Evolutionary conservation across 2,888 invertebrate species (phyloP), one percentile per base, ranked within the genome.

Genomic region (Lathronympha strigana): DNA sequence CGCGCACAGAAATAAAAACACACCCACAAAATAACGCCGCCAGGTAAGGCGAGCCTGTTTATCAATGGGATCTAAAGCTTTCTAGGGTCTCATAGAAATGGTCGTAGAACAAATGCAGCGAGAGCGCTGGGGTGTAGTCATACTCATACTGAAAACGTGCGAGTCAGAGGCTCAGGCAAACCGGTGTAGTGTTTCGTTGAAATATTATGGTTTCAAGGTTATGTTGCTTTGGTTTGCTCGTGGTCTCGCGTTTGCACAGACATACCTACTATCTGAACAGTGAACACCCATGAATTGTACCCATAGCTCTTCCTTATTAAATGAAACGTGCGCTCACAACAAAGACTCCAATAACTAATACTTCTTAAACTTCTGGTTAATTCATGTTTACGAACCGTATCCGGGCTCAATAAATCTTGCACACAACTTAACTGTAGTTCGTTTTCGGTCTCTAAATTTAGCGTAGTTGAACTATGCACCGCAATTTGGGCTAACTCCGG

Each of bases 1-100:
- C 84, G 84, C 81, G 76, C 76, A 80, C 81, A 82, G 82, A 83
- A 83, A 88, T 84, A 86, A 86, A 84, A 87, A 86, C 79, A 83
- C 84, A 79, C 86, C 84, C 79, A 87, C 82, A 67, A 69, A 40
- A 73, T 80, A 73, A 83, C 68, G 70, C 78, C 67, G 69, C 77
- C 67, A 71, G 71, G 71, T 81, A 77, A 73, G 71, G 79, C 74
- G 78, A 71, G 70, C 77, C 69, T 71, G 62, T 69, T 71, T 71
- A 76, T 78, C 69, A 74, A 77, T 72, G 63, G 68, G 70, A 75
- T 69, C 67, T 69, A 45, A 67, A 74, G 70, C 69, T 61, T 71
- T 63, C 63, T 70, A 70, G 67, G 71, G 68, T 55, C 82, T 83
- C 74, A 77, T 78, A 72, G 77, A 84, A 80, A 79, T 79, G 74